phyloP scores from a whole-genome alignment of 1,140 invertebrate genomes.

The Antheraea mylitta region DNA sequence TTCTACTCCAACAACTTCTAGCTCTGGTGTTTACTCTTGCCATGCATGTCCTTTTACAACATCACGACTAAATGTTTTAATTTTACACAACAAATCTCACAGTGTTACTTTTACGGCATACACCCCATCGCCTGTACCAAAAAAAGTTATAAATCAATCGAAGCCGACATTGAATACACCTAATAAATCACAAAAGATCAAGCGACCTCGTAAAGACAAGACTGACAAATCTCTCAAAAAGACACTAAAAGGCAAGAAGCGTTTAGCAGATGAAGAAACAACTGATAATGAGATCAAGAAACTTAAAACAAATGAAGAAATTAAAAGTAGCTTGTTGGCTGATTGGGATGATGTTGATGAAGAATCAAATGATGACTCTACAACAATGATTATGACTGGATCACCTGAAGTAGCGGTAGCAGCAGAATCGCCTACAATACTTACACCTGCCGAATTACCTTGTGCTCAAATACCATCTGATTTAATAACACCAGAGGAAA shows the following conservation, averaged over 20 bases:
- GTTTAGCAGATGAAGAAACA: constrained; percentile 42
- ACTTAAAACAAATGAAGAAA: constrained; percentile 71
- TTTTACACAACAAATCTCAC: constrained; percentile 84
- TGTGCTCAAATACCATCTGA: constrained; percentile 42
- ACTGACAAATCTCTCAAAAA: constrained; percentile 42
- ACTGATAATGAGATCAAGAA: constrained; percentile 53
- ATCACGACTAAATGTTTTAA: constrained; percentile 83
- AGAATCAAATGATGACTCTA: constrained; percentile 61
- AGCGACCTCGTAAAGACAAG: constrained; percentile 54
- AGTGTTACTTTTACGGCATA: constrained; percentile 66
- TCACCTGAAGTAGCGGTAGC: constrained; percentile 74
- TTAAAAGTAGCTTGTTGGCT: constrained; percentile 74
- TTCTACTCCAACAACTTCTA: constrained; percentile 45
- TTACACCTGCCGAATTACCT: constrained; percentile 50
- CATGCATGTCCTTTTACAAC: constrained; percentile 82
- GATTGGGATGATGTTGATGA: constrained; percentile 77
- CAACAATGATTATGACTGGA: constrained; percentile 43
- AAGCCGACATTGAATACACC: constrained; percentile 45
- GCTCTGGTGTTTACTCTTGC: constrained; percentile 80
- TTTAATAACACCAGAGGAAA: constrained; percentile 27
- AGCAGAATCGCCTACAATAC: constrained; percentile 59
- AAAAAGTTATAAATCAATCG: constrained; percentile 35
- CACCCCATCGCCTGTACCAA: constrained; percentile 64
- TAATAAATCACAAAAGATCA: constrained; percentile 50
- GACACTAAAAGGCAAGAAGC: constrained; percentile 39